phyloP scores from a whole-genome alignment of 2,888 invertebrate genomes.

The Dugesia japonica region DNA sequence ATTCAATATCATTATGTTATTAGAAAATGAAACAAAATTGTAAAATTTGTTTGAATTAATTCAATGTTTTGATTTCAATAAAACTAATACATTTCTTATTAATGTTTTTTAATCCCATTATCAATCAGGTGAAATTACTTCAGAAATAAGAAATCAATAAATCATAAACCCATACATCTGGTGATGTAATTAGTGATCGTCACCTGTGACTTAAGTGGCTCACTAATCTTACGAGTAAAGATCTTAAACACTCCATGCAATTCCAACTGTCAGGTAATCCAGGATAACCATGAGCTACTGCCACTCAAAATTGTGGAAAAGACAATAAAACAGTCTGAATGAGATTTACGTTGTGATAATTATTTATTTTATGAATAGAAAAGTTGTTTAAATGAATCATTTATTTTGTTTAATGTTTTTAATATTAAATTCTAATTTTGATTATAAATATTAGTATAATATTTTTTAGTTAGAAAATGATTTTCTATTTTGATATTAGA shows the following conservation, averaged over 20 bases:
- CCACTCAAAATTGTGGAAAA: neutral
- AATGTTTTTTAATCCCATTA: too few relatives aligned
- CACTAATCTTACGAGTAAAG: too few relatives aligned
- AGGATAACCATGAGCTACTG: neutral
- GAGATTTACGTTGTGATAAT: slow-evolving; percentile 9
- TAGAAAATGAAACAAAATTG: too few relatives aligned
- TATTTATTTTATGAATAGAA: neutral
- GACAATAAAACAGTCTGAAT: slow-evolving; percentile 20
- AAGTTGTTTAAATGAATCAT: neutral
- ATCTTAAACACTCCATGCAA: neutral
- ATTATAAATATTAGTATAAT: too few relatives aligned
- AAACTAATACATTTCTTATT: too few relatives aligned
- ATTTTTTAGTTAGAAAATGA: too few relatives aligned
- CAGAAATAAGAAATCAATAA: neutral
- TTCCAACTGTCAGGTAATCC: slow-evolving; percentile 12
- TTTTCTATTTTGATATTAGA: too few relatives aligned
- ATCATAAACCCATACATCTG: neutral
- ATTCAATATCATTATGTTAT: too few relatives aligned
- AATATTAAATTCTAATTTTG: too few relatives aligned
- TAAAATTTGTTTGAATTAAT: neutral
- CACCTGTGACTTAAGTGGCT: slow-evolving; percentile 8
- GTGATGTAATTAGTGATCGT: too few relatives aligned
- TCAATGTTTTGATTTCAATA: neutral
- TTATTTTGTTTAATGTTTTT: too few relatives aligned
- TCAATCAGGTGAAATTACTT: neutral